A percentile compares a stretch with the other conserved stretches of the same genome.
Conservation (phyloP, 2,888 invertebrate genomes). For the Pammene aurita region DNA sequence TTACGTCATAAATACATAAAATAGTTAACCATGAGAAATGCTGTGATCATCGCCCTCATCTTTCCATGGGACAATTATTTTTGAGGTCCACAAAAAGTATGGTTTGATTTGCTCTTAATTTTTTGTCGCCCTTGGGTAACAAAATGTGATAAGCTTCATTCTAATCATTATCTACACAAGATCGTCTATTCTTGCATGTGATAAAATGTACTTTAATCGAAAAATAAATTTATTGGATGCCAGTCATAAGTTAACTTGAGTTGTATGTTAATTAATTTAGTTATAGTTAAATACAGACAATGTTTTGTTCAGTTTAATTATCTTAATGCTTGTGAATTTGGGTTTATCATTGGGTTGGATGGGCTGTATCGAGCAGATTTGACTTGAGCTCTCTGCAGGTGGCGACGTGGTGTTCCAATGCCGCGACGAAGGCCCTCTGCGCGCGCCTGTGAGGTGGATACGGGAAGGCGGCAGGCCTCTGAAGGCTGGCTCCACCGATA, state of each 20-base stretch:
- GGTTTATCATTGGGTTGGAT: conserved; percentile 16
- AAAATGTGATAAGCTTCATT: background rate
- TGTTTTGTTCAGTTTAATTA: too few relatives aligned
- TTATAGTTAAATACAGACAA: too few relatives aligned
- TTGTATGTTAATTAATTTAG: too few relatives aligned
- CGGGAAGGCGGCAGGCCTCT: conserved; percentile 88
- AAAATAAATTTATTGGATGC: background rate
- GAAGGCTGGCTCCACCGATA: conserved; percentile 89
- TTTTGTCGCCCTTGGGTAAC: too few relatives aligned
- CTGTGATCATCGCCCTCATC: background rate
- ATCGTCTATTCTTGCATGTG: background rate
- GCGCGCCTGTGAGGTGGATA: conserved; percentile 90
- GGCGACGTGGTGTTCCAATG: conserved; percentile 97
- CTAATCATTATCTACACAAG: background rate
- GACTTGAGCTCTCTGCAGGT: conserved; percentile 79
- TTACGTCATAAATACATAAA: too few relatives aligned
- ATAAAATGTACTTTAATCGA: background rate
- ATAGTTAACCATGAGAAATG: background rate
- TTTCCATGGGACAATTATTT: too few relatives aligned
- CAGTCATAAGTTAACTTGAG: too few relatives aligned
- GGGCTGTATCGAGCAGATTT: conserved; percentile 10
- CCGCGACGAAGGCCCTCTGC: conserved; percentile 92
- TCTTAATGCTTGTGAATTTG: conserved; percentile 9
- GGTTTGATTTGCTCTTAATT: too few relatives aligned
- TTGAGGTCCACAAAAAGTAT: too few relatives aligned